phyloP scores from a whole-genome alignment of 35 echinoderm and acorn worm species.

The Diadema setosum region DNA sequence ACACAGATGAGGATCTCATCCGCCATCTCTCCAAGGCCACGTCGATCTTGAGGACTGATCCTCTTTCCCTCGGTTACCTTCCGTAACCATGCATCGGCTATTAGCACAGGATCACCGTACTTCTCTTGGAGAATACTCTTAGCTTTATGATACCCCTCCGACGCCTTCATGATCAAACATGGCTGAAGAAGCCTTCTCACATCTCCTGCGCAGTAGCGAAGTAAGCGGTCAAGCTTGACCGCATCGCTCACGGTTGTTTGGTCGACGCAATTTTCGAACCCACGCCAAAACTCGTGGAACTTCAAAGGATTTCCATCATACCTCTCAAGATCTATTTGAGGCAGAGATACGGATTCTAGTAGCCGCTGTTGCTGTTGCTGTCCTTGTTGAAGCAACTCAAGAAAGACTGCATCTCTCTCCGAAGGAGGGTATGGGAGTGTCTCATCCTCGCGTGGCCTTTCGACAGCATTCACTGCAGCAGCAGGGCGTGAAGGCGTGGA shows the following conservation, averaged over 20 bases:
- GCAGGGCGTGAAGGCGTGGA: neutral
- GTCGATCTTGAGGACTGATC: neutral
- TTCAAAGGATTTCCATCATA: slow-evolving; percentile 49
- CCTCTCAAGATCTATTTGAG: slow-evolving; percentile 20
- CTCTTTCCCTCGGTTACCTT: neutral
- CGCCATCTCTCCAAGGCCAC: slow-evolving; percentile 24
- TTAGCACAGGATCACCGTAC: slow-evolving; percentile 15
- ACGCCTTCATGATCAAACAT: slow-evolving; percentile 20
- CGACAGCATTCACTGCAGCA: neutral
- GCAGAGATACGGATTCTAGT: slow-evolving; percentile 44
- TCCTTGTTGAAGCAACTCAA: neutral
- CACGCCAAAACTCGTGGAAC: slow-evolving; percentile 21
- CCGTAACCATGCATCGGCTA: slow-evolving; percentile 40
- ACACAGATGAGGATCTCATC: slow-evolving; percentile 41
- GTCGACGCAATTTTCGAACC: no score
- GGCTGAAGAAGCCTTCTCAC: neutral
- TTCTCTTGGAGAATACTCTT: slow-evolving; percentile 13
- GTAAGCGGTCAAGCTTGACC: slow-evolving; percentile 33
- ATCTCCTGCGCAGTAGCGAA: slow-evolving; percentile 53
- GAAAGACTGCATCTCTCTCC: neutral
- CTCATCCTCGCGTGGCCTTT: neutral
- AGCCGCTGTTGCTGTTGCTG: slow-evolving; percentile 41
- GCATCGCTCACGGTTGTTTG: slow-evolving; percentile 1
- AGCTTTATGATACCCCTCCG: neutral
- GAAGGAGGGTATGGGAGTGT: neutral